Evolutionary conservation across 1,140 invertebrate genomes (phyloP).

Genomic region (Frieseomelitta varia): DNA sequence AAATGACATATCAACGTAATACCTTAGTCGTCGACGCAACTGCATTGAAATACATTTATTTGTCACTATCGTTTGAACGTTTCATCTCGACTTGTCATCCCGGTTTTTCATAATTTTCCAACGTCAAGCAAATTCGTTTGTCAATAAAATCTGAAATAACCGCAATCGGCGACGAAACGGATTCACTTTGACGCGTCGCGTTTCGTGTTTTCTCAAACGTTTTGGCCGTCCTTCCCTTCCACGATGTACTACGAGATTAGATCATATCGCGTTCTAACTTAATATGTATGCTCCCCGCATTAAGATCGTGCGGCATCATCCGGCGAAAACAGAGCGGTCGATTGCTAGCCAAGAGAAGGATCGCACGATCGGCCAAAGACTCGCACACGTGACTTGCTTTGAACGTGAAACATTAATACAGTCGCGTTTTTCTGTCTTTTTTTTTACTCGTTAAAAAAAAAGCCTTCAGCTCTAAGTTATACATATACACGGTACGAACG

Average conservation of each 20-base stretch:
- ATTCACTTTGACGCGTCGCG: not conserved
- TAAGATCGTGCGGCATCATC: not conserved
- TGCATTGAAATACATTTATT: no score
- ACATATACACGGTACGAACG: no score
- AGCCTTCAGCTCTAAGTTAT: not conserved
- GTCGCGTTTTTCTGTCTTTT: not conserved
- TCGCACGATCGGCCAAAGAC: conserved; percentile 17
- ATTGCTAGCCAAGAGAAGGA: conserved; percentile 28
- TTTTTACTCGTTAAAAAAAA: not conserved
- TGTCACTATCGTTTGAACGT: no score
- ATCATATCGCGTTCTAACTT: conserved; percentile 4
- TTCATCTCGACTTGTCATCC: no score
- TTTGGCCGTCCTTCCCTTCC: no score
- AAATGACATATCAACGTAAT: not conserved
- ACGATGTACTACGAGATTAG: not conserved
- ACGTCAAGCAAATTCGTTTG: not conserved
- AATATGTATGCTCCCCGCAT: conserved; percentile 12
- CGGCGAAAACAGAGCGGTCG: conserved; percentile 3
- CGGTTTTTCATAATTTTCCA: not conserved
- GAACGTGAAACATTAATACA: not conserved
- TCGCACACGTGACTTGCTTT: conserved; percentile 27
- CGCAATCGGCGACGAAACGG: not conserved
- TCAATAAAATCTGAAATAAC: not conserved
- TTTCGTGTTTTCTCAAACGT: no score
- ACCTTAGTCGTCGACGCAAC: no score